Evolutionary conservation across 2,888 invertebrate genomes (phyloP).

Genomic region (Ashinkailepas kermadecensis): DNA sequence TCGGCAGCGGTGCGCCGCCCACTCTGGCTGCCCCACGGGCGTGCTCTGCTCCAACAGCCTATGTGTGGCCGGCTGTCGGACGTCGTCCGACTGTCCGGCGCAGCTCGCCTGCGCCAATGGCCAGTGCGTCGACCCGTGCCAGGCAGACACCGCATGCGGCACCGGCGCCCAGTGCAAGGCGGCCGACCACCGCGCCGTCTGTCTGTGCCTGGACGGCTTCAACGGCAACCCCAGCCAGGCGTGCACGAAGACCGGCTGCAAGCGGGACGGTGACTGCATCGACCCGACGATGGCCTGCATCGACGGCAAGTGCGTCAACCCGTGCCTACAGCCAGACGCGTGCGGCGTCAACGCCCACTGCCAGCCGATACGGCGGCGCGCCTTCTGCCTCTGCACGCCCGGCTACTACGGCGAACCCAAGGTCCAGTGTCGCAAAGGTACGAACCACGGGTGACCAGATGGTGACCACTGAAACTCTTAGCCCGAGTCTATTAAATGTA

Average conservation of each 20-base stretch:
- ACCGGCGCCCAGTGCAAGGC: constrained; percentile 45
- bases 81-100: constrained; percentile 68
- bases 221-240: constrained; percentile 68
- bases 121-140: constrained; percentile 52
- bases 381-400: constrained; percentile 78
- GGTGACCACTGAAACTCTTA: too few species aligned
- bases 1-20: constrained; percentile 63
- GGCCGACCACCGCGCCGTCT: constrained; percentile 52
- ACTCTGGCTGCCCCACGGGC: constrained; percentile 68
- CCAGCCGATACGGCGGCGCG: constrained; percentile 39
- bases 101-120: constrained; percentile 62
- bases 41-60: constrained; percentile 62
- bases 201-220: constrained; percentile 74
- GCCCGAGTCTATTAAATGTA: too few species aligned
- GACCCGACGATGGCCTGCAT: constrained; percentile 57
- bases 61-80: constrained; percentile 66
- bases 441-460: too few species aligned
- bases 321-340: constrained; percentile 70
- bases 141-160: constrained; percentile 55
- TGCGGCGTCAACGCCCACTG: constrained; percentile 69
- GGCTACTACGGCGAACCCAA: constrained; percentile 69
- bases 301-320: constrained; percentile 62
- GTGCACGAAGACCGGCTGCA: constrained; percentile 53
- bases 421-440: constrained; percentile 58
- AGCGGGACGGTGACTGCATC: constrained; percentile 35